phyloP scores from a whole-genome alignment of 1,140 invertebrate genomes.

The Cherax destructor region DNA sequence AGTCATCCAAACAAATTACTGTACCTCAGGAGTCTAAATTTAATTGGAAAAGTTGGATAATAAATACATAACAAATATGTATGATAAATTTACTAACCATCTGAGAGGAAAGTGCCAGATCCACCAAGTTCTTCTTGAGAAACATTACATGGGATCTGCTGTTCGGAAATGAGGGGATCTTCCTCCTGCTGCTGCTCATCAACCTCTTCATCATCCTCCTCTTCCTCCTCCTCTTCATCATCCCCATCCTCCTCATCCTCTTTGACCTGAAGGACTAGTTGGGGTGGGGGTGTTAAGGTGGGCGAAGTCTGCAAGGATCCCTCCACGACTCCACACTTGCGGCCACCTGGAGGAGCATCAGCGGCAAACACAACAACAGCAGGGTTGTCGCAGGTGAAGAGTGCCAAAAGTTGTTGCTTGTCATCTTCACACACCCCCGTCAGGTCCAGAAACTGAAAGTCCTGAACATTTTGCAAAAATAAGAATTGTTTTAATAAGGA shows the following conservation, averaged over 20 bases:
- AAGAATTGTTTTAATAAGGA: neutral
- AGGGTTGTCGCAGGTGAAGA: slow-evolving; percentile 41
- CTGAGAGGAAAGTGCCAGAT: slow-evolving; percentile 6
- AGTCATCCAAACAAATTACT: too few species aligned
- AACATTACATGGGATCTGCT: slow-evolving; percentile 6
- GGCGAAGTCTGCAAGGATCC: neutral
- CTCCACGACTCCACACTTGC: neutral
- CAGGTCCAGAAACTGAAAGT: slow-evolving; percentile 56
- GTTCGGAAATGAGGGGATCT: neutral
- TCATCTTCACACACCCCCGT: slow-evolving; percentile 57
- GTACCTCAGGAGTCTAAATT: too few species aligned
- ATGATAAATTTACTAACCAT: slow-evolving; percentile 25
- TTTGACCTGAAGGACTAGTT: slow-evolving; percentile 12
- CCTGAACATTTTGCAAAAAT: slow-evolving; percentile 8
- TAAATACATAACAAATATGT: neutral
- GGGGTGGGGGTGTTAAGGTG: slow-evolving; percentile 1
- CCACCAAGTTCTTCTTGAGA: slow-evolving; percentile 16
- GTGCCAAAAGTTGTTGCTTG: slow-evolving; percentile 32
- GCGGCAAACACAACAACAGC: slow-evolving; percentile 49
- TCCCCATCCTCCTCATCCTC: slow-evolving; percentile 10
- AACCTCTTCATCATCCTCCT: slow-evolving; percentile 13
- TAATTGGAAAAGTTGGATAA: too few species aligned
- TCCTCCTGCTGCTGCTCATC: neutral
- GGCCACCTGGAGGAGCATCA: slow-evolving; percentile 9
- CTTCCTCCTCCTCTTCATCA: neutral